Evolutionary conservation across 2,113 vertebrate genomes (phyloP), one percentile per base, ranked within the genome.

Genomic region (Pygathrix nemaeus): DNA sequence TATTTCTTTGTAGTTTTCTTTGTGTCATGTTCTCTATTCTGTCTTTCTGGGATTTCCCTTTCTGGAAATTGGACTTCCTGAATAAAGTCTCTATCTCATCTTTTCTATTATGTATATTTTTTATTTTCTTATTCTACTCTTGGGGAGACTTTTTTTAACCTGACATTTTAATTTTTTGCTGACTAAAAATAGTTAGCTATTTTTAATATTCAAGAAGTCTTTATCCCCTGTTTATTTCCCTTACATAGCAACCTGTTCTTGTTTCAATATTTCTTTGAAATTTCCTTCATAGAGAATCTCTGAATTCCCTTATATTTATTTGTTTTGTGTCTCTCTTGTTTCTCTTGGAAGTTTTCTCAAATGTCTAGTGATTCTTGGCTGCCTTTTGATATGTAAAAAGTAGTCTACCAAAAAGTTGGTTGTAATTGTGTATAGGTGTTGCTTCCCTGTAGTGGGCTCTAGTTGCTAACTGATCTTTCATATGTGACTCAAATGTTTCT

Each of bases 81-180:
- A 94, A 88, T 88, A 81, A 88, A 84, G 85, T 87, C 13, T 64
- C 21, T 23, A 2, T 70, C 13, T 66, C 43, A 12, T 81, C n/a
- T 86, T 52, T 93, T 80, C 35, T 90, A 17, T 87, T 66, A 52
- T 14, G 64, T 52, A 38, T 38, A 6, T 21, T 57, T 85, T 78
- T 18, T 2, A 32, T 52, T 45, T 48, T 83, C 83, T 90, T 90
- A 14, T 88, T 50, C 23, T 82, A 76, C 35, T 78, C 45, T 91
- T 68, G 11, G 25, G 52, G 7, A 87, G 7, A 84, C 30, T 30
- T 88, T 57, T 88, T 90, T 88, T 20, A 96, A 96, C 25, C 90
- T 95, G 32, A 43, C 23, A 48, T 93, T 97, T 97, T 95, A 85
- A 45, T 45, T 68, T 96, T 68, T 93, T 94, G 66, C 66, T 75